Evolutionary conservation across 2,113 vertebrate genomes (phyloP).

Genomic region (Corythornis vintsioides): DNA sequence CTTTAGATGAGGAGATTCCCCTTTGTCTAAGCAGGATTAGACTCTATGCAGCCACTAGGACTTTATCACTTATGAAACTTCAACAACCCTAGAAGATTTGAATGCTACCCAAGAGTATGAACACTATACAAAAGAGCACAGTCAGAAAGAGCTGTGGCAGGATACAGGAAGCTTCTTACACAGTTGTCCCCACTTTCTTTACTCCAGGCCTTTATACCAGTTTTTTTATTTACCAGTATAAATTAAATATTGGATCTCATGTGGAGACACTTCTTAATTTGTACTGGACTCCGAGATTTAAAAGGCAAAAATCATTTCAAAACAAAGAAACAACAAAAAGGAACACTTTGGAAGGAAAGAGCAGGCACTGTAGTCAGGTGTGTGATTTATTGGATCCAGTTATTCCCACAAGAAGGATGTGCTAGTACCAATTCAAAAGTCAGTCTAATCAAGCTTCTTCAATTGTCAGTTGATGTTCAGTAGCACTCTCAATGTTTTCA

Average conservation of each 20-base stretch:
- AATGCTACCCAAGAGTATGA: not conserved
- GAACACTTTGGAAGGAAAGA: not conserved
- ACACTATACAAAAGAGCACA: not conserved
- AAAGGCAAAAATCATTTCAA: not conserved
- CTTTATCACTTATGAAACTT: not conserved
- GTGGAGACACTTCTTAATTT: not conserved
- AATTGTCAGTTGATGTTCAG: slow-evolving; percentile 74
- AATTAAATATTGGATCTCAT: not conserved
- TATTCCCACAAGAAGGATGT: not conserved
- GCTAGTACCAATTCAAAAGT: not conserved
- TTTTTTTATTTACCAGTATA: not conserved
- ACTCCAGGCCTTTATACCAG: not conserved
- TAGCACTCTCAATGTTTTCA: slow-evolving; percentile 81
- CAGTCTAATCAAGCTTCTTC: slow-evolving; percentile 51
- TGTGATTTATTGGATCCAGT: not conserved
- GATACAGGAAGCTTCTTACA: not conserved
- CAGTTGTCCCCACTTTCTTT: not conserved
- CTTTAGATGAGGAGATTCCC: slow-evolving; percentile 10
- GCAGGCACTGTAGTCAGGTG: not conserved
- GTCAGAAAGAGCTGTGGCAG: not conserved
- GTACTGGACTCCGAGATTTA: not conserved
- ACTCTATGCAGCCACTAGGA: not conserved
- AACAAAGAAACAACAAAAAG: not conserved
- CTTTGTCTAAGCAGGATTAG: not conserved
- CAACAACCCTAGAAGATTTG: not conserved